Evolutionary conservation across 2,113 vertebrate species (phyloP).

Genomic region (Limanda limanda): DNA sequence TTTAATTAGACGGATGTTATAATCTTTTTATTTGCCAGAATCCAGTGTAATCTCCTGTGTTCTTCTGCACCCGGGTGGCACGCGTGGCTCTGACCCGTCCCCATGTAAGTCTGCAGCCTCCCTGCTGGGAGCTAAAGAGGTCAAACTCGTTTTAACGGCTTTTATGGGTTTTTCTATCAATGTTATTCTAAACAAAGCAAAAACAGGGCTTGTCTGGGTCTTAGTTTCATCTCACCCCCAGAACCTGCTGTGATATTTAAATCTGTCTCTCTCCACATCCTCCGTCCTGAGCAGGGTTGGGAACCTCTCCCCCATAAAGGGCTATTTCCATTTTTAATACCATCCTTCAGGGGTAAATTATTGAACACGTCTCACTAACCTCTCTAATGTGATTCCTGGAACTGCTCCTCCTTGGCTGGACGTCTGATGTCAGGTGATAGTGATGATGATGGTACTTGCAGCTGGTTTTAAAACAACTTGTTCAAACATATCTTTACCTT

Average conservation of each 20-base stretch:
- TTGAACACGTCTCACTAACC: background rate
- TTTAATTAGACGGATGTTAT: slow-evolving; percentile 52
- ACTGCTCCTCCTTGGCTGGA: background rate
- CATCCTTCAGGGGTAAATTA: background rate
- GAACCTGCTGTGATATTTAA: slow-evolving; percentile 1
- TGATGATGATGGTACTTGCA: background rate
- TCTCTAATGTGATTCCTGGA: background rate
- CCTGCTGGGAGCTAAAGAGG: slow-evolving; percentile 67
- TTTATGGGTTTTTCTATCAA: background rate
- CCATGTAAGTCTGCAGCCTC: slow-evolving; percentile 30
- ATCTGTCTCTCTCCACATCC: background rate
- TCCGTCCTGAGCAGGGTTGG: background rate
- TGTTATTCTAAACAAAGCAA: slow-evolving; percentile 28
- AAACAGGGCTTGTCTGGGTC: background rate
- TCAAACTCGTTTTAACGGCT: slow-evolving; percentile 42
- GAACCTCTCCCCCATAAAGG: background rate
- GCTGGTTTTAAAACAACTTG: background rate
- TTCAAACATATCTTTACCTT: background rate
- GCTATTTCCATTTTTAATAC: background rate
- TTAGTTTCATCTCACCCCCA: background rate
- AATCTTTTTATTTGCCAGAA: slow-evolving; percentile 40
- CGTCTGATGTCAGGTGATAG: background rate
- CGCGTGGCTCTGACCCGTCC: slow-evolving; percentile 8
- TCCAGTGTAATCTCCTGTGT: slow-evolving; percentile 42
- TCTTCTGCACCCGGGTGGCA: slow-evolving; percentile 24